These are phyloP conservation scores for Drosophila ambigua DNA, from an alignment of 1,140 invertebrate species.

Conservation along the genomic window DNA sequence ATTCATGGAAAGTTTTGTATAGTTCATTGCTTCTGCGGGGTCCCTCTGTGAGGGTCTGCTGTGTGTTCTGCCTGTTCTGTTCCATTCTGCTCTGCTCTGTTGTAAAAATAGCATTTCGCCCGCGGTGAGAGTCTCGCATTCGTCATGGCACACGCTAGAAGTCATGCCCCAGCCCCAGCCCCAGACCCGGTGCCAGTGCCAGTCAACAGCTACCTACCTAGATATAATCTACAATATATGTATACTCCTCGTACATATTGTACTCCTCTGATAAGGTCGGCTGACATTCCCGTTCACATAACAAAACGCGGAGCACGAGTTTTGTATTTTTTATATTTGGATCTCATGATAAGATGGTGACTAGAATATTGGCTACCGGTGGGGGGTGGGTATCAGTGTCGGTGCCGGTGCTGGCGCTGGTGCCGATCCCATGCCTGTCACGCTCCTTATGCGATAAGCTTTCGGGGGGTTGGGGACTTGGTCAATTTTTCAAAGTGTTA, in stretches of 20 bases:
- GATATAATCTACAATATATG: conserved; percentile 61
- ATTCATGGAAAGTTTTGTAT: conserved; percentile 81
- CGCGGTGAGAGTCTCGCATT: conserved; percentile 44
- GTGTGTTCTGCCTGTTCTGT: neutral
- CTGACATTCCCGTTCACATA: conserved; percentile 6
- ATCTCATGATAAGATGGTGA: conserved; percentile 70
- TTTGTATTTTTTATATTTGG: conserved; percentile 25
- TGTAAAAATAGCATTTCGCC: conserved; percentile 55
- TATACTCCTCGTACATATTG: neutral
- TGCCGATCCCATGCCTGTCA: conserved; percentile 19
- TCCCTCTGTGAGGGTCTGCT: conserved; percentile 11
- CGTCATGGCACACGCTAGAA: conserved; percentile 80
- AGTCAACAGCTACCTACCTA: conserved; percentile 42
- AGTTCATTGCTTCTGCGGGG: conserved; percentile 61
- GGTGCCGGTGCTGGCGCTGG: neutral
- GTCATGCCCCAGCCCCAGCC: conserved; percentile 53
- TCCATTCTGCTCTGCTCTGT: conserved; percentile 2
- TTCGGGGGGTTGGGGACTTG: conserved; percentile 52
- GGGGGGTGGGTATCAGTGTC: neutral
- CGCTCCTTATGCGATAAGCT: conserved; percentile 47
- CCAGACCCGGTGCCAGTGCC: too few species aligned
- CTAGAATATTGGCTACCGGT: conserved; percentile 3
- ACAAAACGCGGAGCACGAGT: conserved; percentile 57
- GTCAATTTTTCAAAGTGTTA: conserved; percentile 74
- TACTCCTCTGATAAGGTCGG: conserved; percentile 17